Base-by-base conservation (phyloP, 1,140 invertebrate species). In the Pachyrhynchus sulphureomaculatus region DNA sequence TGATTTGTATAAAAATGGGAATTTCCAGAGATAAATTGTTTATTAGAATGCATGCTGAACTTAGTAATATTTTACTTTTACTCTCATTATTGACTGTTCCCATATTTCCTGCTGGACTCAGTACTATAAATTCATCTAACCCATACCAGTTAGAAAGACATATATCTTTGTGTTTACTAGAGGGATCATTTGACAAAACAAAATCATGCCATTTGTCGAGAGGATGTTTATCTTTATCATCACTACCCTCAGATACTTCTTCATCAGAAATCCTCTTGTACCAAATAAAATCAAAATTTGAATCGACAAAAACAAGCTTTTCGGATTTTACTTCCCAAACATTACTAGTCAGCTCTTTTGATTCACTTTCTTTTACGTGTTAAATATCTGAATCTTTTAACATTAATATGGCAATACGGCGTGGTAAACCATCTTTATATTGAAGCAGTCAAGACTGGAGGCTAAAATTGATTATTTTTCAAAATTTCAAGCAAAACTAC, bases 1-100 rank as follows among this genome's bases (percentile, higher is more conserved):
- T 80, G 17, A 92, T 84, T 81, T 96, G 93, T 41, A 96, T 82
- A 80, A 97, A 95, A 17, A 93, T 81, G 24, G 95, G 93, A 45
- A 95, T 80, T 64, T 88, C 82, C 75, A 91, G 92, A 70, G 83
- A 83, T 15, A 87, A 84, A 78, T 95, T 96, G 47, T 83, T 88
- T n/a, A 89, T 77, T 10, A 92, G 92, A 64, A 96, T 91, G 41
- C 85, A 84, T 10, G 90, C 76, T 12, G 93, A 92, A 75, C 94
- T 96, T 29, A 95, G 75, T 2, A 97, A 79, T 58, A 95, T 82
- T 80, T 93, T 95, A 32, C 90, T 86, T 71, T 86, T 82, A 62
- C 89, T 93, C 69, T 95, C 91, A 61, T 53, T 61, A 64, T 86
- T 87, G 1, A 81, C 80, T 57, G 95, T 84, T 33, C 84, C 81